Percentiles rank a stretch among this genome's conserved stretches.
phyloP scores from a whole-genome alignment of 2,797 vertebrate species.

The Poecilia gillii region DNA sequence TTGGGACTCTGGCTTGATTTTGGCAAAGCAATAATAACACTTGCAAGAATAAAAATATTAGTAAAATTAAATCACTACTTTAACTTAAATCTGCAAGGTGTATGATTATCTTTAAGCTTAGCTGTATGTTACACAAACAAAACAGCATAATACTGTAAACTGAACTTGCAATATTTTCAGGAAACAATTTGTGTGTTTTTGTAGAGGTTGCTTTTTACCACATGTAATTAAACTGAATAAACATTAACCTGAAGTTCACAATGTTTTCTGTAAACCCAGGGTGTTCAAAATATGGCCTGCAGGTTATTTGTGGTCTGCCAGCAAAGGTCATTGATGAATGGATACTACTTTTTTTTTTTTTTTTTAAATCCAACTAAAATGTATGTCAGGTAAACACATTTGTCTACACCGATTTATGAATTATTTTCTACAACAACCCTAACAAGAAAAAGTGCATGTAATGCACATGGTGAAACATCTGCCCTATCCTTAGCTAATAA shows the following conservation, averaged over 20 bases:
- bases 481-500: not conserved
- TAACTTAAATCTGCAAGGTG: not conserved
- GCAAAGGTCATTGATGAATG: too few species aligned
- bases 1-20: not conserved
- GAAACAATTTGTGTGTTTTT: not conserved
- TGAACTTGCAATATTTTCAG: not conserved
- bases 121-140: not conserved
- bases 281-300: too few species aligned
- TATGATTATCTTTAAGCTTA: not conserved
- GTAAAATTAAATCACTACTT: not conserved
- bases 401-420: not conserved
- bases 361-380: not conserved
- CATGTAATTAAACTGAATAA: not conserved
- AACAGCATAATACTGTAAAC: not conserved
- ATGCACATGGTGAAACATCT: not conserved
- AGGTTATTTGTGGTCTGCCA: not conserved
- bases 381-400: not conserved
- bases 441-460: not conserved
- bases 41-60: not conserved
- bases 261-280: too few species aligned
- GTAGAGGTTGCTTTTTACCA: not conserved
- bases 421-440: too few species aligned
- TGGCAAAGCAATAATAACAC: not conserved
- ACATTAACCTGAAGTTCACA: too few species aligned
- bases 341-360: too few species aligned